A percentile compares a stretch with the other conserved stretches of the same genome.
These are phyloP conservation scores for Stenurella melanura DNA, from an alignment of 2,888 invertebrate genomes.

Conservation along the genomic window DNA sequence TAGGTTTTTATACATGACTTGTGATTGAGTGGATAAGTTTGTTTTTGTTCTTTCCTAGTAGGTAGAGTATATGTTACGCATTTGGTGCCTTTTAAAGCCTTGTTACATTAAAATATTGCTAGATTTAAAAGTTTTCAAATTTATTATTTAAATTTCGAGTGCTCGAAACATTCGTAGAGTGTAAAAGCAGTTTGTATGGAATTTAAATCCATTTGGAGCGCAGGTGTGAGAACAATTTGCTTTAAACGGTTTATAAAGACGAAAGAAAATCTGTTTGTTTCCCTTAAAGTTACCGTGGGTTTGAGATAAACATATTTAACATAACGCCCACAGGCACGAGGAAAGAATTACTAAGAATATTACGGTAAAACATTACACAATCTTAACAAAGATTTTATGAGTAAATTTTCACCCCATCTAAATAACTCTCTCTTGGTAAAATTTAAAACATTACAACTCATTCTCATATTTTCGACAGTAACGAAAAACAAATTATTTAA, in stretches of 20 bases:
- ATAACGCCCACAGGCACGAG: no score
- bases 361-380: no score
- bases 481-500: no score
- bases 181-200: not conserved
- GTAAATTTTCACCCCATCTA: no score
- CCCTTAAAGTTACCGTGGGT: no score
- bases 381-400: no score
- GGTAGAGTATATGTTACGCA: not conserved
- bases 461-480: no score
- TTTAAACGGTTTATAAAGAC: not conserved
- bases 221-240: not conserved
- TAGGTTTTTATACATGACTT: conserved; percentile 29
- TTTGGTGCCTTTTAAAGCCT: not conserved
- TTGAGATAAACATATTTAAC: no score
- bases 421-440: no score
- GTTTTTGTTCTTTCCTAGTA: conserved; percentile 16
- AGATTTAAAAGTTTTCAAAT: not conserved
- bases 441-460: no score
- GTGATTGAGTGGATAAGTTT: conserved; percentile 30
- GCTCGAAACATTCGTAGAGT: not conserved
- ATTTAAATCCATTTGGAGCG: not conserved
- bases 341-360: no score
- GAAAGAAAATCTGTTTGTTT: no score
- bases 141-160: not conserved
- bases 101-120: conserved; percentile 1